Evolutionary conservation across 2,797 vertebrate species (phyloP), one percentile per base, ranked within the genome.

Genomic region (Ibycter americanus): DNA sequence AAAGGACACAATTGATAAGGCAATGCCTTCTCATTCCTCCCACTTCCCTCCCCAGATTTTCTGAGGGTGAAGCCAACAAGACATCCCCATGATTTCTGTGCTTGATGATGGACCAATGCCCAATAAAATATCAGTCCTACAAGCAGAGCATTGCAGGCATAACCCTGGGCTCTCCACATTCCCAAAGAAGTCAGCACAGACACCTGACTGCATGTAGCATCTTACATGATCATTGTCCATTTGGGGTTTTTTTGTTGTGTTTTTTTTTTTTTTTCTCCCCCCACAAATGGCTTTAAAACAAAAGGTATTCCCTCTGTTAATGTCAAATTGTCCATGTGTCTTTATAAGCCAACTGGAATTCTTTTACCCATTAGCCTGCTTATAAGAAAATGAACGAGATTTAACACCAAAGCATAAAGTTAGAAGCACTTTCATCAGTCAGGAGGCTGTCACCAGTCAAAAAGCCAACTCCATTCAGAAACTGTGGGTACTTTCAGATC

Each of bases 221-320:
- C 15, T 34, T n/a, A 49, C 8, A 47, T 11, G 13, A 38, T 31
- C 52, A 23, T 23, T n/a, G 27, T 5, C 38, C 66, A 2, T 11
- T 27, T 36, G 26, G 5, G 1, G 0, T 11, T 42, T 74, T 58
- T 61, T 11, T 40, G 9, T 21, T 27, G 5, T 15, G 16, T 6
- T 42, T 15, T 16, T 6, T 6, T 16, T 42, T 0, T 46, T 44
- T 71, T 40, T 8, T 1, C 29, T 18, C 17, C 17, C 42, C 26
- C 23, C 26, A 42, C 3, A 90, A 66, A 78, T 11, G 16, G 10
- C 25, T 81, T 81, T 89, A 70, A 86, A 83, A 58, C 11, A 49
- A 58, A 72, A 86, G 2, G 3, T 22, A 68, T 46, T 4, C 4
- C 18, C 18, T 38, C 26, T 42, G 32, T 46, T 76, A 86, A 19